A percentile compares a stretch with the other conserved stretches of the same genome.
These are phyloP conservation scores for Acrobeloides nanus DNA, from an alignment of 2,888 invertebrate genomes.

Conservation along the genomic window DNA sequence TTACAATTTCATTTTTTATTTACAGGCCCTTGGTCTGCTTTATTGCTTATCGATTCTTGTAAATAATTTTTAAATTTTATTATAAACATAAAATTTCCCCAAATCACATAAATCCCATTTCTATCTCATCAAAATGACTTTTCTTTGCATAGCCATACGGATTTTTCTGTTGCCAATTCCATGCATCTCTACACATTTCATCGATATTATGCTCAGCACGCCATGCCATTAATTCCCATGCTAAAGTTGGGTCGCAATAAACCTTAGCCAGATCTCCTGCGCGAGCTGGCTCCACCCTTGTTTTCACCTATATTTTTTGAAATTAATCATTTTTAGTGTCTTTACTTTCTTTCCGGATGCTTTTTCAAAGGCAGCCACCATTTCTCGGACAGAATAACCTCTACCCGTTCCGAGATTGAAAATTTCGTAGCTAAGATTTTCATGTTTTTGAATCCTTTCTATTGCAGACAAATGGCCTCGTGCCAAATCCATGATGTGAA, in stretches of 20 bases:
- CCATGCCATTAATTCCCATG: conserved; percentile 77
- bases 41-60: too few relatives aligned
- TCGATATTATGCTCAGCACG: conserved; percentile 44
- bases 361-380: conserved; percentile 78
- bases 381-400: conserved; percentile 58
- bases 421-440: conserved; percentile 59
- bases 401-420: conserved; percentile 75
- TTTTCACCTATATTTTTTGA: conserved; percentile 27
- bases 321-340: neutral
- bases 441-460: conserved; percentile 63
- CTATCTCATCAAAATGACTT: too few relatives aligned
- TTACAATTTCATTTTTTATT: too few relatives aligned
- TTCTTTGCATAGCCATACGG: too few relatives aligned
- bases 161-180: conserved; percentile 88
- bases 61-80: too few relatives aligned
- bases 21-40: too few relatives aligned
- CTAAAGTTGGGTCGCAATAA: conserved; percentile 78
- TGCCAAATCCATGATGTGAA: conserved; percentile 82
- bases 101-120: too few relatives aligned
- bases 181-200: conserved; percentile 66
- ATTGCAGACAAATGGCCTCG: conserved; percentile 78
- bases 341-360: conserved; percentile 67
- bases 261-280: conserved; percentile 81
- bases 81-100: too few relatives aligned
- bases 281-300: conserved; percentile 63